These are phyloP conservation scores for Pantherophis vulpinus DNA, from an alignment of 2,797 vertebrate genomes.

Conservation along the genomic window DNA sequence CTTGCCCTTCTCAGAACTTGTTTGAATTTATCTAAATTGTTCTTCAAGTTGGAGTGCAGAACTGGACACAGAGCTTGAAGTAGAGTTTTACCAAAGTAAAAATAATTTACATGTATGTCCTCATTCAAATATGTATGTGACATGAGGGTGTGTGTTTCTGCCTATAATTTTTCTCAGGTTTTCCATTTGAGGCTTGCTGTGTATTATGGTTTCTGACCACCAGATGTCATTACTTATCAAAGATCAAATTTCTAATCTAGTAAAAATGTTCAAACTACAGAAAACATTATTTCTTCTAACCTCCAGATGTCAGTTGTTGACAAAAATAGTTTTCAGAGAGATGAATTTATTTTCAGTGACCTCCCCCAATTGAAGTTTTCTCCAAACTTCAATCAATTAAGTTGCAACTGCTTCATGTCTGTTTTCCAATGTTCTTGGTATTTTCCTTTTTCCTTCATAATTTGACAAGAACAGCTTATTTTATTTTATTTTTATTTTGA, in stretches of 20 bases:
- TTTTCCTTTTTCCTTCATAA: neutral
- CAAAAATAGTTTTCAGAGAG: neutral
- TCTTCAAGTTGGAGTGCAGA: neutral
- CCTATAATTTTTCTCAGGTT: neutral
- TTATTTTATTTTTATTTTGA: neutral
- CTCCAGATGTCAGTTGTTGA: neutral
- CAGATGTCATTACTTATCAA: neutral
- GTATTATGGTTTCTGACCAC: neutral
- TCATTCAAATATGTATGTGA: neutral
- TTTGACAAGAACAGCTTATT: neutral
- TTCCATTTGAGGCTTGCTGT: neutral
- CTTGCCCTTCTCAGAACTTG: neutral
- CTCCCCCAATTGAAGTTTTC: neutral
- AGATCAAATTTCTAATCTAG: neutral
- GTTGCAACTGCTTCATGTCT: neutral
- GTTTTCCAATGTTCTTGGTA: neutral
- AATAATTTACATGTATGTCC: neutral
- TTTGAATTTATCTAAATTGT: neutral
- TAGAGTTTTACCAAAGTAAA: neutral
- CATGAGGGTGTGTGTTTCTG: neutral
- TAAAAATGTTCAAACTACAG: neutral
- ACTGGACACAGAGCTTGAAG: neutral
- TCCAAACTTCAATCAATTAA: neutral
- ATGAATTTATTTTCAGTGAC: neutral
- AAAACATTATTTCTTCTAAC: neutral